Base-by-base conservation (phyloP, 2,797 vertebrate genomes). In the Phoebastria nigripes region DNA sequence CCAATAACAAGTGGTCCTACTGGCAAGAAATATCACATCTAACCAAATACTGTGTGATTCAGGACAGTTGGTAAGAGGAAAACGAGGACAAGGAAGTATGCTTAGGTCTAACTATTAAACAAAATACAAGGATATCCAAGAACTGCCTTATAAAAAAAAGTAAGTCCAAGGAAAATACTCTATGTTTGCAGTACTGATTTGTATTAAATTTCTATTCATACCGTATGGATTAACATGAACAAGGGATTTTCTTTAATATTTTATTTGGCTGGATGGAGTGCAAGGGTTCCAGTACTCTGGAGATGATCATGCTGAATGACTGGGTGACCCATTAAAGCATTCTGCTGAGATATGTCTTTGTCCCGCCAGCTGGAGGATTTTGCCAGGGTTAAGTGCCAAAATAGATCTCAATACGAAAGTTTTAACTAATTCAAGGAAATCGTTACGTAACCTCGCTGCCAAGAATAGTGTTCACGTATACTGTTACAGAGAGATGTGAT, bases 371-470 rank as follows among this genome's bases (percentile, higher is more conserved):
- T 96, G 76, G 83, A 92, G 69, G 78, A 77, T 82, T 94, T 90
- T 82, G 81, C 86, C 78, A 74, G 81, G 71, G 83, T 95, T 82
- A 92, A 92, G 94, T 89, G 95, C 94, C 93, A 96, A 94, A 94
- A 91, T 47, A 93, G 90, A 91, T 95, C 90, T 94, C 91, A 89
- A 90, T 90, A 93, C 9, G 16, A 94, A 95, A 92, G 77, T 95
- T 94, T 96, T 96, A 96, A 96, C 89, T 95, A 96, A 96, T 94
- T 96, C 95, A 97, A 94, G 94, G 91, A 90, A 96, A 96, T 76
- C 0, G 5, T 96, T 97, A 94, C 0, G 22, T 95, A 96, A 96
- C 82, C 58, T 44, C 8, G 3, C 55, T 89, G 88, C 91, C 90
- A 95, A 93, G 88, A 96, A 95, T 89, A 97, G 88, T 15, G 55